Base-by-base conservation (phyloP, 2,797 vertebrate genomes). In the Valencia hispanica region DNA sequence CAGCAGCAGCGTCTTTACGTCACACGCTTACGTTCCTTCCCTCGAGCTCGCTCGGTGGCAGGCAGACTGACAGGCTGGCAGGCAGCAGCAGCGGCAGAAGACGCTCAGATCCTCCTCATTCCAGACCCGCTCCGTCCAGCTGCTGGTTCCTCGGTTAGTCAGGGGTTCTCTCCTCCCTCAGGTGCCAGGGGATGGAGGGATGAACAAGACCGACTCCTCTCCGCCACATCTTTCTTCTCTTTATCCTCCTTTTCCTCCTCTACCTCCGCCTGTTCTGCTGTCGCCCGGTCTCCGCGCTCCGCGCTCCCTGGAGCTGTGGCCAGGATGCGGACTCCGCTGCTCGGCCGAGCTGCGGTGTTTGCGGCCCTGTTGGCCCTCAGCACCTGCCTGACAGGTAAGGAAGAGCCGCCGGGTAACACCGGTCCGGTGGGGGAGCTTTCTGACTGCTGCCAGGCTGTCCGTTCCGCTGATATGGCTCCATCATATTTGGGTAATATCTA, bases 311-410 rank as follows among this genome's bases (percentile, higher is more conserved):
- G 80, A 82, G 87, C 83, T 63, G 34, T 80, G 79, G 69, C 86
- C 77, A 82, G 84, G 88, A 92, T 91, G 90, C 73, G 93, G 90
- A 85, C 86, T 89, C 86, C 89, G 79, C 84, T 88, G 79, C 87
- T 91, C 80, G 81, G 81, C 81, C 92, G 80, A 83, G 82, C 84
- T 75, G 86, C 90, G 74, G 55, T 94, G 77, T 72, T 93, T 36
- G 87, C 91, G 72, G 86, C 88, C 77, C 81, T 94, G 61, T 3
- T 90, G 77, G 75, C 87, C 72, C 71, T 92, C 75, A 82, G 90
- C 88, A 80, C 85, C 82, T 89, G 89, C 55, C 12, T 90, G 85
- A 86, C 91, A 91, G 91, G 93, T 93, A 82, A 90, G 84, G 5
- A 48, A 22, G 77, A 0, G 51, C 47, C 15, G n/a, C n/a, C 20